phyloP scores from a whole-genome alignment of 2,797 vertebrate species.

The Argyrosomus regius region DNA sequence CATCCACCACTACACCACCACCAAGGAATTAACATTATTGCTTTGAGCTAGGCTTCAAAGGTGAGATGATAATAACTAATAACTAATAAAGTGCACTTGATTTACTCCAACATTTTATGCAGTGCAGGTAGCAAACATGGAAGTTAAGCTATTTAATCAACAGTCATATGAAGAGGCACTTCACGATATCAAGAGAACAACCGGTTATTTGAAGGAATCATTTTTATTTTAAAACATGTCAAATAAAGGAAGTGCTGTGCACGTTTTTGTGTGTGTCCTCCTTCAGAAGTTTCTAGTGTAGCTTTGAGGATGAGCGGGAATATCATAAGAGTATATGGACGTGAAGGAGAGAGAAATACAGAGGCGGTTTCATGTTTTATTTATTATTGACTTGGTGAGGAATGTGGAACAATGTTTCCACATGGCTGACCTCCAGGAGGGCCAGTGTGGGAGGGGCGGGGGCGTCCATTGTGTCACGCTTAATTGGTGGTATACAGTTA shows the following conservation, averaged over 20 bases:
- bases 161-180: neutral
- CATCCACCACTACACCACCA: slow-evolving; percentile 27
- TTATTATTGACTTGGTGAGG: slow-evolving; percentile 84
- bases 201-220: neutral
- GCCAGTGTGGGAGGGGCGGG: slow-evolving; percentile 62
- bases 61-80: neutral
- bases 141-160: slow-evolving; percentile 24
- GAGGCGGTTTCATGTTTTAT: slow-evolving; percentile 82
- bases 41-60: slow-evolving; percentile 34
- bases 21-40: slow-evolving; percentile 6
- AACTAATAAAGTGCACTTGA: neutral
- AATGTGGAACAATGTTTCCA: slow-evolving; percentile 89
- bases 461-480: slow-evolving; percentile 75
- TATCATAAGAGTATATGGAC: slow-evolving; percentile 32
- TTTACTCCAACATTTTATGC: neutral
- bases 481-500: slow-evolving; percentile 81
- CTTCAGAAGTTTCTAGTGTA: slow-evolving; percentile 37
- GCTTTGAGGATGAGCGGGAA: slow-evolving; percentile 39
- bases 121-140: neutral
- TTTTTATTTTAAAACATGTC: slow-evolving; percentile 5
- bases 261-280: slow-evolving; percentile 29
- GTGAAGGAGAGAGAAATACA: slow-evolving; percentile 56
- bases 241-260: neutral
- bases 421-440: slow-evolving; percentile 82
- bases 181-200: slow-evolving; percentile 15